Percentiles rank a stretch among this genome's conserved stretches.
phyloP scores from a whole-genome alignment of 2,888 invertebrate species.

The Macroteleia sp. region DNA sequence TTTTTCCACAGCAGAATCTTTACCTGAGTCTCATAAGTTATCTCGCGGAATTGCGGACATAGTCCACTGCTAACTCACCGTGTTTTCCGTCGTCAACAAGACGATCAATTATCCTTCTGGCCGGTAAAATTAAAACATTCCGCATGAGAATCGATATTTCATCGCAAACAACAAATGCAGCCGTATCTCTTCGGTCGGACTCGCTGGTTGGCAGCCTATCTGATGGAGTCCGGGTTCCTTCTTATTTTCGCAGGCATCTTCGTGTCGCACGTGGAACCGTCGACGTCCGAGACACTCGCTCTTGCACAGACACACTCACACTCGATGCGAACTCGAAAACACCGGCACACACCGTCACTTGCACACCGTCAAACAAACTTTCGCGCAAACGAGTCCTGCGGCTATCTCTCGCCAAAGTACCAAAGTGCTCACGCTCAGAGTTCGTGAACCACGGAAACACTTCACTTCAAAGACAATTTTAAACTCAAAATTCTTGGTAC shows the following conservation, averaged over 20 bases:
- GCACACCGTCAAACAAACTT: slow-evolving; percentile 46
- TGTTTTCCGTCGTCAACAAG: slow-evolving; percentile 11
- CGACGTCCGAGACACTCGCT: slow-evolving; percentile 25
- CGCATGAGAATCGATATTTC: slow-evolving; percentile 27
- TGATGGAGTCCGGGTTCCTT: slow-evolving; percentile 10
- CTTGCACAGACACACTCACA: slow-evolving; percentile 27
- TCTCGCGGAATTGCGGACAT: no score
- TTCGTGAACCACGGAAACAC: slow-evolving; percentile 13
- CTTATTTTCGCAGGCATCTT: slow-evolving; percentile 23
- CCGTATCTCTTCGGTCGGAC: background rate
- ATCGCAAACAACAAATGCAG: slow-evolving; percentile 17
- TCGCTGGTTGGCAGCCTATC: slow-evolving; percentile 12
- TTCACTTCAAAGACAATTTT: slow-evolving; percentile 23
- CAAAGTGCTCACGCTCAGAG: slow-evolving; percentile 24
- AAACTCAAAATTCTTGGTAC: no score
- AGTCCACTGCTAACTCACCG: no score
- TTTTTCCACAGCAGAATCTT: no score
- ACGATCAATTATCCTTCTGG: slow-evolving; percentile 23
- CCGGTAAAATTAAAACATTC: slow-evolving; percentile 40
- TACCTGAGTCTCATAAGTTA: no score
- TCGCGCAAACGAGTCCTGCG: slow-evolving; percentile 51
- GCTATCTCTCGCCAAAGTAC: slow-evolving; percentile 39
- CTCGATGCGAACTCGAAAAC: slow-evolving; percentile 14
- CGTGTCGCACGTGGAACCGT: slow-evolving; percentile 33
- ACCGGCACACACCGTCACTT: slow-evolving; percentile 40